Percentiles rank a stretch among this genome's conserved stretches.
Conservation (phyloP, 64 coral and sea anemone species). For the Actinia tenebrosa region DNA sequence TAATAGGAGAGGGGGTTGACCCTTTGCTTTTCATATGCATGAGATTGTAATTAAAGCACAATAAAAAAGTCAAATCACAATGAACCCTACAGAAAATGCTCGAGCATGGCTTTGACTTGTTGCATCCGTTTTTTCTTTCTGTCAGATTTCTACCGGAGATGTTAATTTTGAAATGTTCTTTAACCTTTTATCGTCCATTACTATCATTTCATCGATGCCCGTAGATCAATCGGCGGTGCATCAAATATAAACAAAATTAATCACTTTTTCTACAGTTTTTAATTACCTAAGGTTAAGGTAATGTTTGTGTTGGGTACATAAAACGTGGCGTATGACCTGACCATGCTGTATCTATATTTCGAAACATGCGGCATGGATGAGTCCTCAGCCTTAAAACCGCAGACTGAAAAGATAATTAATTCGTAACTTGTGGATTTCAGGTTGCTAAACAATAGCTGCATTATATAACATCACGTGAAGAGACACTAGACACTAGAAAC, state of each 20-base stretch:
- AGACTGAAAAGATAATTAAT: too few species aligned
- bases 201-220: neutral
- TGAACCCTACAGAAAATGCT: neutral
- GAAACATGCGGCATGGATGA: neutral
- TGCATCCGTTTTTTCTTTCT: neutral
- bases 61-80: neutral
- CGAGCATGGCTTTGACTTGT: neutral
- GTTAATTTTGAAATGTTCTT: too few species aligned
- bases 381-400: neutral
- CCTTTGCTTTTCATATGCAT: neutral
- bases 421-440: too few species aligned
- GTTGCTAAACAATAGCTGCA: too few species aligned
- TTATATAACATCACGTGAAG: too few species aligned
- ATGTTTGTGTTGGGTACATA: neutral
- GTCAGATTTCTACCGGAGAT: too few species aligned
- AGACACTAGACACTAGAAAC: too few species aligned
- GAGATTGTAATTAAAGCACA: neutral
- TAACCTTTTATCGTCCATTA: too few species aligned
- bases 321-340: neutral
- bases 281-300: neutral
- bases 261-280: neutral
- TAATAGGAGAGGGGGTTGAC: neutral
- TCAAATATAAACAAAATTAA: neutral
- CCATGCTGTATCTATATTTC: neutral
- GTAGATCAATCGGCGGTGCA: neutral